phyloP scores from a whole-genome alignment of 2,113 vertebrate genomes.

The Onychorhynchus coronatus region DNA sequence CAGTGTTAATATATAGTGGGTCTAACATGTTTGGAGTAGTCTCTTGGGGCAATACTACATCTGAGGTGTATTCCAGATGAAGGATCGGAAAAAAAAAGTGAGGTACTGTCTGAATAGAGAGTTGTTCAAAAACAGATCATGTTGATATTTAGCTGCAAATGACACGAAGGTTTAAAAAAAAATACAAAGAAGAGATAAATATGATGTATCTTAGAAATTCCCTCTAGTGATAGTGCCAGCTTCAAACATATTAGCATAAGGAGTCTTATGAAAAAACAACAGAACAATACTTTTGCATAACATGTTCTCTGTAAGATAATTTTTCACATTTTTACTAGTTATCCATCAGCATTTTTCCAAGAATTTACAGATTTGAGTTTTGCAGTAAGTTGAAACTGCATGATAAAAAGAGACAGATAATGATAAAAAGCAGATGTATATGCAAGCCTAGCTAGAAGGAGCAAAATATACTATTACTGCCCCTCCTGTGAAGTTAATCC shows the following conservation, averaged over 20 bases:
- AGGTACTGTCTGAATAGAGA: background rate
- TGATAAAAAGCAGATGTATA: conserved; percentile 71
- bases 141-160: conserved; percentile 17
- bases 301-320: conserved; percentile 51
- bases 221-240: conserved; percentile 10
- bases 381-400: conserved; percentile 61
- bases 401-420: conserved; percentile 76
- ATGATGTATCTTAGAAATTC: conserved; percentile 16
- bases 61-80: background rate
- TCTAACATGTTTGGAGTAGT: background rate
- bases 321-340: conserved; percentile 68
- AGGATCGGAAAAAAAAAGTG: background rate
- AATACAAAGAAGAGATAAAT: conserved; percentile 1
- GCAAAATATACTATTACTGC: conserved; percentile 44
- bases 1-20: background rate
- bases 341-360: conserved; percentile 63
- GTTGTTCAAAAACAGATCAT: background rate
- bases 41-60: background rate
- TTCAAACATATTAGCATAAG: conserved; percentile 55
- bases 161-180: conserved; percentile 10
- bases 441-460: conserved; percentile 71
- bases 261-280: conserved; percentile 3
- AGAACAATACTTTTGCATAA: conserved; percentile 30
- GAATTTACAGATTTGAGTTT: conserved; percentile 64
- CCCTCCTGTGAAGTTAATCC: conserved; percentile 78